Evolutionary conservation across 2,113 vertebrate genomes (phyloP), one percentile per base, ranked within the genome.

Genomic region (Anoura caudifer): DNA sequence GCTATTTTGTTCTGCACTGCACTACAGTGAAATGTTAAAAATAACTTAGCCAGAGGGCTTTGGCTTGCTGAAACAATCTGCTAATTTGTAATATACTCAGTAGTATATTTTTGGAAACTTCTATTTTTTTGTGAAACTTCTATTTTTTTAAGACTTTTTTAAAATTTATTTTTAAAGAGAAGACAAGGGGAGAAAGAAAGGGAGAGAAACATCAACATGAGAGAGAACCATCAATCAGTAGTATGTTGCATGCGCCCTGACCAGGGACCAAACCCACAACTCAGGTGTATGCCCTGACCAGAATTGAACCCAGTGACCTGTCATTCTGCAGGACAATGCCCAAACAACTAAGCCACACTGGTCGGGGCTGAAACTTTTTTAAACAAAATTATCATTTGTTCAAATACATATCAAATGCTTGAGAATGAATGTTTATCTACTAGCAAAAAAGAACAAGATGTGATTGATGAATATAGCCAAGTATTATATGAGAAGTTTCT

Each of bases 81-180:
- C 67, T 97, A 96, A 95, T 97, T 96, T 96, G 97, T 95, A 97
- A 97, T 96, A 98, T 97, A 97, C 81, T 82, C 24, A 82, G 2
- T 70, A 91, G 73, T 76, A 59, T 3, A 65, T 52, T 50, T 72
- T 73, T 56, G 12, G 87, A 56, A 61, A 72, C 14, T 52, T 65
- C 33, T 20, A 20, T 38, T 70, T 86, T 82, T 83, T 67, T n/a
- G 12, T 61, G 59, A 61, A 61, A 61, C 26, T 61, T 61, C 59
- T 61, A 61, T 61, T 61, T 61, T 61, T 28, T 28, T 28, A 61
- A 61, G 9, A 28, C 14, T 61, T 59, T 56, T 61, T 4, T 11
- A 61, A 61, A 61, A 31, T 4, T 65, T 7, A 67, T 63, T 63
- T 63, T 63, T 63, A 63, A 28, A 61, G 59, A 61, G 28, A 63